Base-by-base conservation (phyloP, 2,888 invertebrate genomes). In the Drosophila lacicola region DNA sequence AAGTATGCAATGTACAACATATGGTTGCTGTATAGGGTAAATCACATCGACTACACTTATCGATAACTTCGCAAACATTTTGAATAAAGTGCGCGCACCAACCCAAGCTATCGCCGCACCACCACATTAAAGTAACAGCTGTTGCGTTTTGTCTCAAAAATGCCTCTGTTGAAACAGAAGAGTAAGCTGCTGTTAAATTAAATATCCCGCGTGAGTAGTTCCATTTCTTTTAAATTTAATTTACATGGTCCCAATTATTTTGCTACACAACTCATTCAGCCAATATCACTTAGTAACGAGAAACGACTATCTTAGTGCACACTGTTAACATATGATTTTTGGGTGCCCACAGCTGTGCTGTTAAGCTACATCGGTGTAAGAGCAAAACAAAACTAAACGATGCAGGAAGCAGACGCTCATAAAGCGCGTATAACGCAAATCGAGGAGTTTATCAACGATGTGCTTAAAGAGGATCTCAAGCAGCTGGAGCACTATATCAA, bases 401-500 rank as follows among this genome's bases (percentile, higher is more conserved):
- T 78, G 74, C 45, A 54, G 10, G 61, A 42, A 44, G 11, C 14
- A 3, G 42, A 45, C 8, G 34, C 45, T 21, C 63, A 82, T 25
- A 46, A 39, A 19, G 63, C 60, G 37, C 74, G 77, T 0, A 82
- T 85, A n/a, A 34, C 90, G 36, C 75, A 89, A 51, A 58, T 92
- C 1, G 97, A 97, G 92, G 91, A 93, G 8, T 96, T 96, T 84
- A 93, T 97, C n/a, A 97, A 97, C 89, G 95, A 97, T 73, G 95
- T 95, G 0, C 93, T 97, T 0, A 95, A 94, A 89, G 94, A 95
- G 88, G 96, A 97, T 88, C 92, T 97, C 5, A 94, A 94, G 13
- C 91, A 93, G 63, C 85, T 95, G 29, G 94, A 95, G 61, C 88
- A 93, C 5, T 93, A 94, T 62, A 92, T 96, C 49, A 94, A 95